Conservation (phyloP, 2,113 vertebrate genomes). For the Chauna torquata region DNA sequence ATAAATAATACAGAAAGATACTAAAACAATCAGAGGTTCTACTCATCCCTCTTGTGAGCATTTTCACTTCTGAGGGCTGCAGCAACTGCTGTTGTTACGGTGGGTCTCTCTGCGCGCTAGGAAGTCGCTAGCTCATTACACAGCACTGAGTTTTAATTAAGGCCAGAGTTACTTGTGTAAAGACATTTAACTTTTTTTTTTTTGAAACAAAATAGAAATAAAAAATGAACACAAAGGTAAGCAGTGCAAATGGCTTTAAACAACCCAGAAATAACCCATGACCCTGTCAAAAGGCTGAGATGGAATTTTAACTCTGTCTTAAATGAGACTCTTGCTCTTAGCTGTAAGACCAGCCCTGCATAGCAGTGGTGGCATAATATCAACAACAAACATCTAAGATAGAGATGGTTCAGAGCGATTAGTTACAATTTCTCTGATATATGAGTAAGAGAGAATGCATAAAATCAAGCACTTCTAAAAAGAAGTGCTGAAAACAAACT, state of each 20-base stretch:
- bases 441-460: background rate
- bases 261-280: background rate
- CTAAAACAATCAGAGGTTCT: fast-evolving
- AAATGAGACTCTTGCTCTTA: background rate
- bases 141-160: background rate
- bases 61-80: background rate
- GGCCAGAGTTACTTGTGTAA: background rate
- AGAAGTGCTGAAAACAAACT: background rate
- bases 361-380: fast-evolving
- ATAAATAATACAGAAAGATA: no score
- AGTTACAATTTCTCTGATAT: background rate
- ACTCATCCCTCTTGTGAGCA: background rate
- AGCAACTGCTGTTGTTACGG: background rate
- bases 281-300: background rate
- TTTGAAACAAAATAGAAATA: background rate
- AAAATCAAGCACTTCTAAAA: background rate
- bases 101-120: background rate
- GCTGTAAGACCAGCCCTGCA: background rate
- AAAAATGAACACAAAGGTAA: background rate
- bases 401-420: background rate
- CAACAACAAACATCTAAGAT: background rate
- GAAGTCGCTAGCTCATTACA: background rate
- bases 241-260: background rate
- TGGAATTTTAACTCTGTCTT: background rate
- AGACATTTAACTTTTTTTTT: background rate